These are phyloP conservation scores for Variabilichromis moorii DNA, from an alignment of 2,113 vertebrate genomes.

Conservation along the genomic window DNA sequence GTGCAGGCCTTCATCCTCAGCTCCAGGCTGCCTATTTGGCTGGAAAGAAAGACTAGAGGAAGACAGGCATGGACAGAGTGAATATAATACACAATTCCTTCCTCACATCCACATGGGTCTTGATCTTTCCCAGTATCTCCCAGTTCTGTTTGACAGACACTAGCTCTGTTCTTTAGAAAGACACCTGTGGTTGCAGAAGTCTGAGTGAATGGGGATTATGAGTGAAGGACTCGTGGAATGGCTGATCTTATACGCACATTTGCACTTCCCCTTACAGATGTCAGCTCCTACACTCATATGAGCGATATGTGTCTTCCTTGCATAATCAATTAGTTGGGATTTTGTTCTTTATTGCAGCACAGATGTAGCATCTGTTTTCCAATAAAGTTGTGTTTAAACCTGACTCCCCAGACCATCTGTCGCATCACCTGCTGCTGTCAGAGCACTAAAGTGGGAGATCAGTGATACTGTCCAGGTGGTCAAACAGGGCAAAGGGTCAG, in stretches of 20 bases:
- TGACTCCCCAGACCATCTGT: slow-evolving; percentile 54
- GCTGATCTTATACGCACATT: neutral
- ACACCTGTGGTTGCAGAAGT: neutral
- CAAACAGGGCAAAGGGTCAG: slow-evolving; percentile 43
- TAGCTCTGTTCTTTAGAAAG: neutral
- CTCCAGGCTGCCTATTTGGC: slow-evolving; percentile 38
- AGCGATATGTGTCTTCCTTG: neutral
- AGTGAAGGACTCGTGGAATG: neutral
- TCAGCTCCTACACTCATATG: neutral
- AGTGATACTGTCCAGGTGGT: slow-evolving; percentile 55
- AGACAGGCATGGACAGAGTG: neutral
- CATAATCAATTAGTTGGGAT: slow-evolving; percentile 34
- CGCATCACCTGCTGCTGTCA: slow-evolving; percentile 51
- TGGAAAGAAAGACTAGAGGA: neutral
- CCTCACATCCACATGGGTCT: neutral
- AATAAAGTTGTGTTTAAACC: slow-evolving; percentile 41
- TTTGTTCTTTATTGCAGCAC: neutral
- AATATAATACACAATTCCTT: neutral
- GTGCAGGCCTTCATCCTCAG: slow-evolving; percentile 11
- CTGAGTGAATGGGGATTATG: neutral
- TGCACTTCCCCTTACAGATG: neutral
- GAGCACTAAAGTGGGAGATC: slow-evolving; percentile 31
- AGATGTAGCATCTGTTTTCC: slow-evolving; percentile 38
- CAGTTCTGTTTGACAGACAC: neutral
- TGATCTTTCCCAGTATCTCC: neutral